Percentiles rank a stretch among this genome's conserved stretches.
Evolutionary conservation across 1,140 invertebrate genomes (phyloP).

Genomic region (Tachypleus tridentatus): DNA sequence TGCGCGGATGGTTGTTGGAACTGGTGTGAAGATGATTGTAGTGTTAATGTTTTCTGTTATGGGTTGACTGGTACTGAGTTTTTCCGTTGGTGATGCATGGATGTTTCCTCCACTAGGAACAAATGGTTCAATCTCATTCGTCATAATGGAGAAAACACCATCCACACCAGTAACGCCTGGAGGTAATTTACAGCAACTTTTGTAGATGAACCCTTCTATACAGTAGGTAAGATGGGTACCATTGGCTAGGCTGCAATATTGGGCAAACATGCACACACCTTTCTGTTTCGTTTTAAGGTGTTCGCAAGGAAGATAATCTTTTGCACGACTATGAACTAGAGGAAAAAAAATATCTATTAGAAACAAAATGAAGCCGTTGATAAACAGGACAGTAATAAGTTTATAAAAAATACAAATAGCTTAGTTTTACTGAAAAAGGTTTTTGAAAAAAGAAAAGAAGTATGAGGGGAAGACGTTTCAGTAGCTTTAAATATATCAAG

Average conservation of each 20-base stretch:
- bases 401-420: too few relatives aligned
- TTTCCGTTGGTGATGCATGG: conserved; percentile 15
- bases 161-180: not conserved
- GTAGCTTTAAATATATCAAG: too few relatives aligned
- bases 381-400: too few relatives aligned
- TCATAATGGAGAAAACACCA: conserved; percentile 4
- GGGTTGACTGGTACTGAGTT: conserved; percentile 1
- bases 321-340: too few relatives aligned
- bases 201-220: conserved; percentile 83
- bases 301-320: conserved; percentile 9
- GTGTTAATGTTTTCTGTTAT: not conserved
- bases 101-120: too few relatives aligned
- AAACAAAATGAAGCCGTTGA: too few relatives aligned
- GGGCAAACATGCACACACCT: conserved; percentile 86
- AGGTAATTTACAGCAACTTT: conserved; percentile 57
- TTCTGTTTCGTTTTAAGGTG: conserved; percentile 13
- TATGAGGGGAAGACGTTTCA: too few relatives aligned
- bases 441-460: too few relatives aligned
- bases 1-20: conserved; percentile 4
- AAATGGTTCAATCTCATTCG: not conserved
- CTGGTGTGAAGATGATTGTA: not conserved
- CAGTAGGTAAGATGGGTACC: conserved; percentile 81
- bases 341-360: too few relatives aligned
- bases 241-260: conserved; percentile 79
- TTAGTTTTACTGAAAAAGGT: too few relatives aligned